A percentile compares a stretch with the other conserved stretches of the same genome.
phyloP scores from a whole-genome alignment of 2,797 vertebrate species.

The Argya squamiceps region DNA sequence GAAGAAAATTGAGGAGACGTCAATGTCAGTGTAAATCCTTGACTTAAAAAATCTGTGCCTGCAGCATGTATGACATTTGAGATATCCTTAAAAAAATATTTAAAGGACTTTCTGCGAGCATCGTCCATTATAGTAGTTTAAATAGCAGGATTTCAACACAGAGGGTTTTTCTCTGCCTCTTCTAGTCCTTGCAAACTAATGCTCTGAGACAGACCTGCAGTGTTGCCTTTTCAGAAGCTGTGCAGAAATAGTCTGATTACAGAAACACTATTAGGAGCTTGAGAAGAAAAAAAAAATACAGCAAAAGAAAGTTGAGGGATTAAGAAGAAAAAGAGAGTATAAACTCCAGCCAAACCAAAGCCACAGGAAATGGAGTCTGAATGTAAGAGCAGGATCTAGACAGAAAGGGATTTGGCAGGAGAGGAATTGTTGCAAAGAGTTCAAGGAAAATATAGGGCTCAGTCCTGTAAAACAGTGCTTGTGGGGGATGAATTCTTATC shows the following conservation, averaged over 20 bases:
- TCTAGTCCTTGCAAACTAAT: background rate
- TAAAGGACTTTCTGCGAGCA: background rate
- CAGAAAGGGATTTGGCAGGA: conserved; percentile 45
- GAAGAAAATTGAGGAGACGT: background rate
- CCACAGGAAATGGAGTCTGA: conserved; percentile 58
- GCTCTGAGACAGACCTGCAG: background rate
- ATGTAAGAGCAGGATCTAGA: conserved; percentile 7
- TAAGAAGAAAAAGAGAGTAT: background rate
- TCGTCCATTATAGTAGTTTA: background rate
- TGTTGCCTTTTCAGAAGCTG: background rate
- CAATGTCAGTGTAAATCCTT: background rate
- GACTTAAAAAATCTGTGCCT: background rate
- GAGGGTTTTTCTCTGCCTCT: background rate
- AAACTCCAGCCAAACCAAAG: conserved; percentile 48
- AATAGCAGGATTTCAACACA: background rate
- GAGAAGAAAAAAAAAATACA: background rate
- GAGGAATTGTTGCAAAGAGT: background rate
- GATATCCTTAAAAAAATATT: background rate
- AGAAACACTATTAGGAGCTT: background rate
- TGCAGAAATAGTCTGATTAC: background rate
- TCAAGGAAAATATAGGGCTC: background rate
- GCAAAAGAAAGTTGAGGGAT: conserved; percentile 38
- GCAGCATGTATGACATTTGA: background rate
- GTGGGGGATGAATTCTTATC: background rate
- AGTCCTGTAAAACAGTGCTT: background rate